These are phyloP conservation scores for Lasioglossum leucozonium DNA, from an alignment of 2,888 invertebrate genomes.

Conservation along the genomic window DNA sequence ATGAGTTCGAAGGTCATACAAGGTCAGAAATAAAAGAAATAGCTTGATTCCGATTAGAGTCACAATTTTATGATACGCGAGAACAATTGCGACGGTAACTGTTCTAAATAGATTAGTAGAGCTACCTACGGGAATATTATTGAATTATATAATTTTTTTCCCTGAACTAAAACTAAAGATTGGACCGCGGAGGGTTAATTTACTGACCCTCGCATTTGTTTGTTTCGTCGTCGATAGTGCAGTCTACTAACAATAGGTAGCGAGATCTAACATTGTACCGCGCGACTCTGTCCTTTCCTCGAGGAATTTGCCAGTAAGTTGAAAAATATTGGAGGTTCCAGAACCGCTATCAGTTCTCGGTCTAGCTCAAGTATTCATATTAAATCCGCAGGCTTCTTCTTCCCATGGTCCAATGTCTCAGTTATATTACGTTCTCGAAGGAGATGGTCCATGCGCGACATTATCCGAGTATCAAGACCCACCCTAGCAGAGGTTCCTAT, in stretches of 20 bases:
- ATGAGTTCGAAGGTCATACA: too few species aligned
- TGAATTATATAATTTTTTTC: too few species aligned
- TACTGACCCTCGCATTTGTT: not conserved
- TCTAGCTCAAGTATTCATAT: slow-evolving; percentile 56
- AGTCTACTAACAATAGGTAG: not conserved
- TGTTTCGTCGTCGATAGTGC: not conserved
- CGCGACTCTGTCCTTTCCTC: not conserved
- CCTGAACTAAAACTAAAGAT: too few species aligned
- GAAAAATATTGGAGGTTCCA: slow-evolving; percentile 49
- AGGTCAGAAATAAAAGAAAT: too few species aligned
- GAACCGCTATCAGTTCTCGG: slow-evolving; percentile 32
- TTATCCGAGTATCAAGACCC: slow-evolving; percentile 59
- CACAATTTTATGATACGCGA: too few species aligned
- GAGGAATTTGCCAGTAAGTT: slow-evolving; percentile 33
- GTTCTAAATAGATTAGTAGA: too few species aligned
- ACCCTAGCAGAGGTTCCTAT: slow-evolving; percentile 20
- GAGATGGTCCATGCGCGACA: slow-evolving; percentile 57
- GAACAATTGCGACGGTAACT: too few species aligned
- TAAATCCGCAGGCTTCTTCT: slow-evolving; percentile 45
- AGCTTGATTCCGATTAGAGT: too few species aligned
- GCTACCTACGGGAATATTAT: too few species aligned
- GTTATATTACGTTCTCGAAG: slow-evolving; percentile 63
- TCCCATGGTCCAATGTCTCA: slow-evolving; percentile 56
- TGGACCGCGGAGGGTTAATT: too few species aligned
- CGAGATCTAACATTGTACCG: not conserved